Percentiles rank a stretch among this genome's conserved stretches.
These are phyloP conservation scores for Bujurquina vittata DNA, from an alignment of 2,113 vertebrate genomes.

Conservation along the genomic window DNA sequence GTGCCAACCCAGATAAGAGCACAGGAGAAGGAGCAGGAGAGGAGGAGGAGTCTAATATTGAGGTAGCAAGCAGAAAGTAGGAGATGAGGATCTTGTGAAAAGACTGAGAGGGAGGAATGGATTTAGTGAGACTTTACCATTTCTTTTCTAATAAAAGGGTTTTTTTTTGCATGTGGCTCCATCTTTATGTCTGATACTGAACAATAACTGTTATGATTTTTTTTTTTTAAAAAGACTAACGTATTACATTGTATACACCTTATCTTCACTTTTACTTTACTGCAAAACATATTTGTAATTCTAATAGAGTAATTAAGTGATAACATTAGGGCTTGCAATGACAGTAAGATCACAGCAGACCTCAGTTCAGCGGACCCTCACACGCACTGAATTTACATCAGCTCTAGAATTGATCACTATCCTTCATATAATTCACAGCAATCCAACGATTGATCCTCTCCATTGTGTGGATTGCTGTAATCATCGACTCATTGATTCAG, in stretches of 20 bases:
- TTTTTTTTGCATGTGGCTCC: neutral
- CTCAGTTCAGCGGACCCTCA: neutral
- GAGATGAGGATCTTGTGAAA: slow-evolving; percentile 40
- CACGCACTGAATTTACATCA: neutral
- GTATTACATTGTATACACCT: neutral
- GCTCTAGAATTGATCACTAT: slow-evolving; percentile 20
- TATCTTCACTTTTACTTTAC: neutral
- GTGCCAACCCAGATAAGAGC: slow-evolving; percentile 58
- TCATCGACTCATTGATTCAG: slow-evolving; percentile 27
- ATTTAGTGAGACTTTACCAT: neutral
- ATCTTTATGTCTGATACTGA: neutral
- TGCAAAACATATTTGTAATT: neutral
- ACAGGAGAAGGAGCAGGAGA: slow-evolving; percentile 32
- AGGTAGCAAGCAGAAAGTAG: slow-evolving; percentile 43
- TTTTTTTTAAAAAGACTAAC: neutral
- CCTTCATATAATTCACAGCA: slow-evolving; percentile 26
- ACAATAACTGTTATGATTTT: neutral
- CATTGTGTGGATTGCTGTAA: slow-evolving; percentile 29
- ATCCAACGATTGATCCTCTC: slow-evolving; percentile 37
- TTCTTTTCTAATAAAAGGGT: too few relatives aligned
- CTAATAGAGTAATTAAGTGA: neutral
- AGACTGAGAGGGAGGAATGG: neutral
- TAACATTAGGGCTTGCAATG: neutral
- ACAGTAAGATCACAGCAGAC: neutral
- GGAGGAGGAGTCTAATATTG: slow-evolving; percentile 27